Evolutionary conservation across 2,888 invertebrate genomes (phyloP), one percentile per base, ranked within the genome.

Genomic region (Chaitophorus viminalis): DNA sequence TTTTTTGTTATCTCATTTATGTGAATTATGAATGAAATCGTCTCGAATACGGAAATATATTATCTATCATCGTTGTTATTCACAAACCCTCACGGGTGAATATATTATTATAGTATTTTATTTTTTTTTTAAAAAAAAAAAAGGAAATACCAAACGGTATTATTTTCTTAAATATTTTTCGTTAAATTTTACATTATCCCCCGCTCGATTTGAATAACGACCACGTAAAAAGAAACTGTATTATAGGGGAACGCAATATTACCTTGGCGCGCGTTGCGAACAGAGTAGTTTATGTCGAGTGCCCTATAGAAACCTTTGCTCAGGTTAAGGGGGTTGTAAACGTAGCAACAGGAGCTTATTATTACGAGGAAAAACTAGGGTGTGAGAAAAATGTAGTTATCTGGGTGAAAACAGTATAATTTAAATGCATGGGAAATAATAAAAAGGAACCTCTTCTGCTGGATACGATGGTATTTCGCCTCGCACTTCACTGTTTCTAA

Each of bases 351-450:
- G 72, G 54, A 85, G 76, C 84, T 77, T 85, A 85, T 68, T 77
- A 68, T 68, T 21, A 68, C 54, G 25, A 11, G 78, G n/a, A 29
- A 76, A 75, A 76, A 46, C 54, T 25, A n/a, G 60, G 77, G 84
- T 46, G 84, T 68, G 65, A 68, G 76, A 85, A 77, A 83, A 85
- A 77, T 68, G 76, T 46, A 68, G 68, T 85, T 76, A 68, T 77
- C 84, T 21, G 68, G 75, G 36, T 17, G 86, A 86, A 86, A 86
- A 86, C 86, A 72, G 78, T 79, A 79, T 79, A 86, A 86, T 86
- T 86, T 86, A 86, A 86, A 86, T 86, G 86, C 86, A 86, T 86
- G 86, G 54, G 79, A 86, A 86, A 86, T 78, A 86, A 86, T 86
- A 86, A 86, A 83, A 86, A 76, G 29, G 46, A 85, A 72, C 72